Base-by-base conservation (phyloP, 2,888 invertebrate species). In the Macaria notata region DNA sequence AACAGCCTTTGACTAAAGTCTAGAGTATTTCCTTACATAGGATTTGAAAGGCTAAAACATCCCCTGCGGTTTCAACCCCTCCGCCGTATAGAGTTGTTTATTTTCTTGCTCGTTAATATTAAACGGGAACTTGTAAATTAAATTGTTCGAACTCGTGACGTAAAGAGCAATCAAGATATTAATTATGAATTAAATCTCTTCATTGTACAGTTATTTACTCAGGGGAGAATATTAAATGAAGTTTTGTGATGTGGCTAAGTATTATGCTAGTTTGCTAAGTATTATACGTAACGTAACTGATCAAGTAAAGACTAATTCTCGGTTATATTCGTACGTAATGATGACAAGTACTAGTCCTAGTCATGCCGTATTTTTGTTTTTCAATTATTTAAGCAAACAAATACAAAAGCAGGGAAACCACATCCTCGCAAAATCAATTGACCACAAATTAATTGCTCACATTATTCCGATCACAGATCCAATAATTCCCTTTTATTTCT, bases 41-140 rank as follows among this genome's bases (percentile, higher is more conserved):
- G 29, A 4, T 49, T n/a, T 49, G 19, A 49, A 49, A 43, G 49
- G 19, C 4, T 9, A 39, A 48, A 48, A 46, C 8, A 5, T 4
- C 46, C 39, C 39, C 49, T 49, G 33, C 45, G 41, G 55, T 45
- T 49, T 46, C 43, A 46, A 41, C 46, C 46, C 30, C 30, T 19
- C 4, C 3, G 43, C 42, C 31, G 9, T 29, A 42, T 19, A 19
- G 19, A 19, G 19, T 42, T 54, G 47, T 43, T 44, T 42, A 48
- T 36, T 30, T 36, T 38, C 30, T 42, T 44, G 4, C 43, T 38
- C 54, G 30, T 48, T 54, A 47, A 53, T 29, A 36, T 48, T 54
- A 48, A 48, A 44, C 7, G 43, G 31, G 3, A 31, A 31, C 9
- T 9, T 43, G 31, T 19, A 43, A 31, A 49, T 31, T 41, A 31